phyloP scores from a whole-genome alignment of 2,113 vertebrate species.

The Physeter macrocephalus region DNA sequence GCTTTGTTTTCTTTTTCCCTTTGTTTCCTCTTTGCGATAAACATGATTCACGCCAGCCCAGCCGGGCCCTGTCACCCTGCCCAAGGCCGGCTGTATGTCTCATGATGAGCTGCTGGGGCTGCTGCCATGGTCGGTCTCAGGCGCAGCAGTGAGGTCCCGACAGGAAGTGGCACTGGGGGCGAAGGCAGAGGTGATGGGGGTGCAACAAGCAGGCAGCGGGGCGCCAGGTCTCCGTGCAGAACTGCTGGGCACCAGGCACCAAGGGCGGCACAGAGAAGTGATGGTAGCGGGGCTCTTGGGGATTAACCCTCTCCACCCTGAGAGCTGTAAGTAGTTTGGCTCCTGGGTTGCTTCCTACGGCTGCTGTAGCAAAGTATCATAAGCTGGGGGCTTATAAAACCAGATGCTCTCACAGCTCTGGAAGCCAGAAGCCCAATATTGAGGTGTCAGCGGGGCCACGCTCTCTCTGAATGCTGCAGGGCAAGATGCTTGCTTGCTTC shows the following conservation, averaged over 20 bases:
- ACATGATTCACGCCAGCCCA: constrained; percentile 56
- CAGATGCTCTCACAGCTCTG: background rate
- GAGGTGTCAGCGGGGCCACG: background rate
- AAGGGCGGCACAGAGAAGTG: background rate
- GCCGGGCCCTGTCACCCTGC: background rate
- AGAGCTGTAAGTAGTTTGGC: background rate
- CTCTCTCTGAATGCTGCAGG: background rate
- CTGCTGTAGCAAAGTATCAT: background rate
- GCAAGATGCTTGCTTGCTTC: too few species aligned
- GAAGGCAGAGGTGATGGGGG: background rate
- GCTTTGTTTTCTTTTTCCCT: constrained; percentile 64
- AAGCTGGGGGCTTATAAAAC: background rate
- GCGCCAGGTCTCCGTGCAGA: background rate
- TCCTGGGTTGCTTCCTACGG: fast-evolving
- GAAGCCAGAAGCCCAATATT: background rate
- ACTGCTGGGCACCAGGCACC: background rate
- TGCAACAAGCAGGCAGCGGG: background rate
- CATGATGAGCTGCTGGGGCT: background rate
- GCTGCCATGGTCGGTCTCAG: fast-evolving
- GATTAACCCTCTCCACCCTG: background rate
- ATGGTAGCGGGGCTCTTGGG: fast-evolving
- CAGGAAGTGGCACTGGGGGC: fast-evolving
- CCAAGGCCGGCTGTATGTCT: constrained; percentile 38
- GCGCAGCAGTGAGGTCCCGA: fast-evolving
- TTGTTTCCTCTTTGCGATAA: constrained; percentile 75